phyloP scores from a whole-genome alignment of 2,888 invertebrate species.

The Lithophane socia region DNA sequence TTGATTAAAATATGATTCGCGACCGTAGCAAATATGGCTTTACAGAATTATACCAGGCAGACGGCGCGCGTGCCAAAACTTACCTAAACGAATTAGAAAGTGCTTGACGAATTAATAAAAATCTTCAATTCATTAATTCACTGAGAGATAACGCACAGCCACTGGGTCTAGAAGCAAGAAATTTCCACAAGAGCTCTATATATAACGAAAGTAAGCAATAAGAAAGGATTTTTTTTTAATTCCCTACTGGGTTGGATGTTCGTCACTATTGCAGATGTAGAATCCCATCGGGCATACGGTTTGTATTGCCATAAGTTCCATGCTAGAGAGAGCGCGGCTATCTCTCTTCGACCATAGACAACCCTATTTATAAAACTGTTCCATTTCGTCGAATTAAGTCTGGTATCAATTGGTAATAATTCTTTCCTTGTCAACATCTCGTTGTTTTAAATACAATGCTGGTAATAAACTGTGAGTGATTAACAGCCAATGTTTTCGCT shows the following conservation, averaged over 20 bases:
- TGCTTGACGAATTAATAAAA: too few relatives aligned
- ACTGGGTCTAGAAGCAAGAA: too few relatives aligned
- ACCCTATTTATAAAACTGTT: conserved; percentile 30
- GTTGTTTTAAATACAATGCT: conserved; percentile 28
- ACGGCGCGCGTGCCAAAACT: too few relatives aligned
- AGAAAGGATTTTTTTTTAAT: too few relatives aligned
- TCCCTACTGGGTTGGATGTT: not conserved
- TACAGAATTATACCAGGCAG: too few relatives aligned
- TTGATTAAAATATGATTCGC: too few relatives aligned
- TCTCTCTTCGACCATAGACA: conserved; percentile 25
- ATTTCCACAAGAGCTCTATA: too few relatives aligned
- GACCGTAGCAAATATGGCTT: too few relatives aligned
- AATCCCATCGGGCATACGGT: not conserved
- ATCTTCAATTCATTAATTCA: too few relatives aligned
- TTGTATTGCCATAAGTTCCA: not conserved
- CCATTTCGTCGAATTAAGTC: conserved; percentile 12
- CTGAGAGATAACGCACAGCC: too few relatives aligned
- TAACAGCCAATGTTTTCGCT: conserved; percentile 30
- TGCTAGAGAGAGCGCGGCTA: not conserved
- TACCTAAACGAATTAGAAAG: too few relatives aligned
- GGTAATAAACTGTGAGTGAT: conserved; percentile 27
- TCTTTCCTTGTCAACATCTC: conserved; percentile 24
- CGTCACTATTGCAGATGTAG: not conserved
- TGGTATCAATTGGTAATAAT: conserved; percentile 26
- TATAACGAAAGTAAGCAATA: too few relatives aligned